Percentiles rank a stretch among this genome's conserved stretches.
Evolutionary conservation across 2,888 invertebrate species (phyloP).

Genomic region (Pecten maximus): DNA sequence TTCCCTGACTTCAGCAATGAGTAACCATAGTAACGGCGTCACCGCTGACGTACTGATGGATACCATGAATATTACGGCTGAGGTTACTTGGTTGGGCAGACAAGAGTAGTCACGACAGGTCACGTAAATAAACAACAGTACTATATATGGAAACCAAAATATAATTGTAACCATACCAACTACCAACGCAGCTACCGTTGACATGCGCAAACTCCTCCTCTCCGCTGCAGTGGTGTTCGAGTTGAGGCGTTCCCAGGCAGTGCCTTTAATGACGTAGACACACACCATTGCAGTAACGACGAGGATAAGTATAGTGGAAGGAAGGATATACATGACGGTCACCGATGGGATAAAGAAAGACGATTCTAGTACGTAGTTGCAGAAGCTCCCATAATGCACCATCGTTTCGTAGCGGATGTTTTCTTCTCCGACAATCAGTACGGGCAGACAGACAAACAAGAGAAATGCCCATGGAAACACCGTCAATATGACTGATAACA

Average conservation of each 20-base stretch:
- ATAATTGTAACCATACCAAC: conserved; percentile 22
- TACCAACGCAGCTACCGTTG: background rate
- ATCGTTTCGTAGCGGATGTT: background rate
- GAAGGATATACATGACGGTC: background rate
- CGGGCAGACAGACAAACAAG: background rate
- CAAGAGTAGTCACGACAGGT: background rate
- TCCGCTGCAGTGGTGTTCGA: background rate
- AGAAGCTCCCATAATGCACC: background rate
- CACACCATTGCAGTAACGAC: background rate
- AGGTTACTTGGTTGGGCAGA: background rate
- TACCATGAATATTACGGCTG: conserved; percentile 11
- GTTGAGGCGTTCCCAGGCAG: conserved; percentile 9
- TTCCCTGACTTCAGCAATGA: conserved; percentile 15
- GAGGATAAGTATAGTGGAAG: background rate
- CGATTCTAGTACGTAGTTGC: background rate
- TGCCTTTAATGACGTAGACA: background rate
- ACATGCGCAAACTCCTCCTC: background rate
- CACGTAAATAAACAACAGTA: background rate
- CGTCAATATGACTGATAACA: background rate
- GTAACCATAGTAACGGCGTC: background rate
- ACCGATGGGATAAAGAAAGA: conserved; percentile 16
- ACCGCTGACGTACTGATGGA: background rate
- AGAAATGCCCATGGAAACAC: background rate
- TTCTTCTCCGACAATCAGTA: background rate
- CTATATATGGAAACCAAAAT: conserved; percentile 26